These are phyloP conservation scores for Perccottus glenii DNA, from an alignment of 2,113 vertebrate species.

Conservation along the genomic window DNA sequence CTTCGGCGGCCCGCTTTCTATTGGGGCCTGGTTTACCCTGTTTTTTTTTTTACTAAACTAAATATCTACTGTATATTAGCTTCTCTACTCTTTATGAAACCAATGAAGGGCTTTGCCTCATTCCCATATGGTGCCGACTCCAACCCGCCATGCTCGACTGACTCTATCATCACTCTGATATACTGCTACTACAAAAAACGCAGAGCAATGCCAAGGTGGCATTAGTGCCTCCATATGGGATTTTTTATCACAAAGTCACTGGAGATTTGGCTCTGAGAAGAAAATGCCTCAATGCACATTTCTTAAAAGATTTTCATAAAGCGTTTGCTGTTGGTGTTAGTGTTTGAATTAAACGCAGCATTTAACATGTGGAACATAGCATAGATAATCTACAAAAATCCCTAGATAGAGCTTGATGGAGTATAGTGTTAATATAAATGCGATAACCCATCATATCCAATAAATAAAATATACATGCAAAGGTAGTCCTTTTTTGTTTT, in stretches of 20 bases:
- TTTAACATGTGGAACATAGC: background rate
- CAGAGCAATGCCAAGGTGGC: conserved; percentile 7
- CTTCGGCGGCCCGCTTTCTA: too few species aligned
- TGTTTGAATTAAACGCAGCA: background rate
- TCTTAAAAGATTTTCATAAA: background rate
- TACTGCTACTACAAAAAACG: conserved; percentile 15
- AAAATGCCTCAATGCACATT: background rate
- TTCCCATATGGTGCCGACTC: conserved; percentile 46
- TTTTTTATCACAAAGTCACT: conserved; percentile 1
- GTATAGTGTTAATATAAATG: background rate
- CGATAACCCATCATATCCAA: background rate
- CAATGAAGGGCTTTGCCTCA: conserved; percentile 15
- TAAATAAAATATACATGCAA: conserved; percentile 3
- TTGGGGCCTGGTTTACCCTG: too few species aligned
- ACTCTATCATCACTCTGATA: conserved; percentile 26
- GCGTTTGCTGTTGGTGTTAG: background rate
- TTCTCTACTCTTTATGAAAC: conserved; percentile 21
- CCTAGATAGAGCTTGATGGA: background rate
- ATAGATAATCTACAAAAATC: background rate
- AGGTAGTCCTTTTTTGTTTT: background rate
- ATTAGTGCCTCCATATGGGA: conserved; percentile 7
- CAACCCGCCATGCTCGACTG: conserved; percentile 9
- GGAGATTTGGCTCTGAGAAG: background rate
- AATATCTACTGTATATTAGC: background rate
- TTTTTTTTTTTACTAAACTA: too few species aligned